Evolutionary conservation across 1,140 invertebrate species (phyloP).

Genomic region (Coelopa frigida): DNA sequence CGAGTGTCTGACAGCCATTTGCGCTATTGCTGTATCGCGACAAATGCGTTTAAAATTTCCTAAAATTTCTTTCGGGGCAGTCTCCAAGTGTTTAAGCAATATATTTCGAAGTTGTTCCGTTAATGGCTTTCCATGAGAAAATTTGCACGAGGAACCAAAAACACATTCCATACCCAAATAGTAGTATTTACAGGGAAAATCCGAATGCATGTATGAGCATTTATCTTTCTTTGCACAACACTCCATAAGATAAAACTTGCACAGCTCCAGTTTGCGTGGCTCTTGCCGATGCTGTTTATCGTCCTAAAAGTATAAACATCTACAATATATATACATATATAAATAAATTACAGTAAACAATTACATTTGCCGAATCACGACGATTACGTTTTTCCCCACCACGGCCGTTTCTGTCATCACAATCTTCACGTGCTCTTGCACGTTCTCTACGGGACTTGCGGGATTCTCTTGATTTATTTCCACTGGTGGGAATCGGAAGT

Average conservation of each 20-base stretch:
- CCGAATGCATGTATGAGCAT: slow-evolving; percentile 93
- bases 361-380: slow-evolving; percentile 12
- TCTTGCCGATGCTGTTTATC: slow-evolving; percentile 79
- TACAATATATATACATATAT: not conserved
- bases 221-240: slow-evolving; percentile 92
- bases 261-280: slow-evolving; percentile 85
- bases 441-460: slow-evolving; percentile 8
- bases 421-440: slow-evolving; percentile 13
- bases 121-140: slow-evolving; percentile 80
- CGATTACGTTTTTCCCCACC: slow-evolving; percentile 12
- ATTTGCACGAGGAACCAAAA: slow-evolving; percentile 79
- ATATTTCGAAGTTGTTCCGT: slow-evolving; percentile 63
- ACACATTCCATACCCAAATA: slow-evolving; percentile 85
- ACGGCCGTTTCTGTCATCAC: not conserved
- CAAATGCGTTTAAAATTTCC: slow-evolving; percentile 77
- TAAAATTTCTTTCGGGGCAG: slow-evolving; percentile 81
- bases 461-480: slow-evolving; percentile 12
- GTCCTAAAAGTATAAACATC: slow-evolving; percentile 51
- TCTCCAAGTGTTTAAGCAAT: slow-evolving; percentile 77
- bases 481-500: too few relatives aligned
- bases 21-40: slow-evolving; percentile 63
- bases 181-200: slow-evolving; percentile 96
- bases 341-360: not conserved
- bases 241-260: slow-evolving; percentile 94
- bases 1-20: slow-evolving; percentile 63